Evolutionary conservation across 2,797 vertebrate genomes (phyloP).

Genomic region (Microchirus variegatus): DNA sequence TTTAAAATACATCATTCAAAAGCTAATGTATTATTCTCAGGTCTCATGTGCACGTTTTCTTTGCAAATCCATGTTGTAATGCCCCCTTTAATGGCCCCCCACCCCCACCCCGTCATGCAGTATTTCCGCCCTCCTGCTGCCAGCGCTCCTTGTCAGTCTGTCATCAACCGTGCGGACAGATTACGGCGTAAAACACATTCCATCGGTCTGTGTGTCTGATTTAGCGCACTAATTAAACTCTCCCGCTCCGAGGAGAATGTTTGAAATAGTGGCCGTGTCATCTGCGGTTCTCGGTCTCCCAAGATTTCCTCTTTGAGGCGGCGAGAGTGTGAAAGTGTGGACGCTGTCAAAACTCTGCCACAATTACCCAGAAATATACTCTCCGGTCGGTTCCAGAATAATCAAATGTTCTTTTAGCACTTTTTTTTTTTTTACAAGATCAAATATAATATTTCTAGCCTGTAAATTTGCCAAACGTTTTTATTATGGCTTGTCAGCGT

Average conservation of each 20-base stretch:
- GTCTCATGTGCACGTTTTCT: conserved; percentile 17
- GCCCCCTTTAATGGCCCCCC: conserved; percentile 38
- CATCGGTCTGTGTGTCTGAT: conserved; percentile 38
- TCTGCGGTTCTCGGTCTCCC: conserved; percentile 18
- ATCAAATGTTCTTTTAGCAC: conserved; percentile 27
- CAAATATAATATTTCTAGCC: conserved; percentile 20
- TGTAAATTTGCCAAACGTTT: conserved; percentile 22
- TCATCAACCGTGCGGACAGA: conserved; percentile 40
- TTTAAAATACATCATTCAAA: conserved; percentile 19
- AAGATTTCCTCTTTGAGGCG: conserved; percentile 26
- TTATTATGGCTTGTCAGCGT: conserved; percentile 17
- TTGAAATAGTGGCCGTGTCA: conserved; percentile 36
- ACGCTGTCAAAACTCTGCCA: conserved; percentile 12
- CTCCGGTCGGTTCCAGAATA: conserved; percentile 5
- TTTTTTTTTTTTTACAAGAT: conserved; percentile 7
- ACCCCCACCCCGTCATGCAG: conserved; percentile 7
- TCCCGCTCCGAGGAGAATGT: conserved; percentile 31
- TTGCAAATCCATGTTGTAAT: conserved; percentile 12
- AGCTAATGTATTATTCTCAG: conserved; percentile 13
- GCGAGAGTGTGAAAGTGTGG: conserved; percentile 6
- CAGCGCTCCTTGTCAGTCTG: conserved; percentile 46
- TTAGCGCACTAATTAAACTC: conserved; percentile 60
- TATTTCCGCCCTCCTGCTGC: conserved; percentile 37
- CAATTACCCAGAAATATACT: conserved; percentile 21
- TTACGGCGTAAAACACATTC: conserved; percentile 43